A percentile compares a stretch with the other conserved stretches of the same genome.
These are phyloP conservation scores for Frankliniella fusca DNA, from an alignment of 2,888 invertebrate genomes.

Conservation along the genomic window DNA sequence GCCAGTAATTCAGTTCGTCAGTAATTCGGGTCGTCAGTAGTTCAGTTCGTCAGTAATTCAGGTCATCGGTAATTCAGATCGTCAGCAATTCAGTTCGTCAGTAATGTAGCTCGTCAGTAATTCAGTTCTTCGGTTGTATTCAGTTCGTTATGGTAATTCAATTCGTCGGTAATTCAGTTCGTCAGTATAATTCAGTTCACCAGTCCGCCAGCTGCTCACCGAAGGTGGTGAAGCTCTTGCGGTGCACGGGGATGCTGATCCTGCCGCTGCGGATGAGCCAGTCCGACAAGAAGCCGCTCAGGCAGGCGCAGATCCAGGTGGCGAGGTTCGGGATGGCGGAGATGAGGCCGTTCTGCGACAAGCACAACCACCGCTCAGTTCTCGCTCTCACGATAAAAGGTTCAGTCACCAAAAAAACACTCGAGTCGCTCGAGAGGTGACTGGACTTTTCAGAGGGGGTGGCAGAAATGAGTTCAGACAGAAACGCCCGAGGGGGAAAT, in stretches of 20 bases:
- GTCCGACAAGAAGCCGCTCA: conserved; percentile 65
- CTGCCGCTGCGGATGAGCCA: conserved; percentile 50
- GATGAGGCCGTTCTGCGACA: conserved; percentile 55
- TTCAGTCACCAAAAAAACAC: too few relatives aligned
- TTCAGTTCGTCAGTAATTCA: too few relatives aligned
- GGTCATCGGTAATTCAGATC: too few relatives aligned
- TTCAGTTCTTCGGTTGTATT: neutral
- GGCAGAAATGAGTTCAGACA: too few relatives aligned
- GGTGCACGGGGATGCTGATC: conserved; percentile 47
- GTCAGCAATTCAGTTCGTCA: too few relatives aligned
- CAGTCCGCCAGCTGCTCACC: conserved; percentile 45
- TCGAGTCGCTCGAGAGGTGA: too few relatives aligned
- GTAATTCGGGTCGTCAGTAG: too few relatives aligned
- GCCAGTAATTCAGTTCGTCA: too few relatives aligned
- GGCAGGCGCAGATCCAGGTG: conserved; percentile 63
- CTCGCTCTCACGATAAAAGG: neutral
- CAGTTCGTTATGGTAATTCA: neutral
- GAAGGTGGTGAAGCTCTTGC: conserved; percentile 51
- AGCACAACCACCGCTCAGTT: neutral
- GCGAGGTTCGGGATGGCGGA: conserved; percentile 64
- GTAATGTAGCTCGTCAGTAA: neutral
- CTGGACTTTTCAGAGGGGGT: too few relatives aligned
- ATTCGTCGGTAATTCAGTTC: neutral
- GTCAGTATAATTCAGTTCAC: conserved; percentile 56
- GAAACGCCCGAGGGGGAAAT: too few relatives aligned